phyloP scores from a whole-genome alignment of 2,797 vertebrate species.

The Phoxinus dragarum region DNA sequence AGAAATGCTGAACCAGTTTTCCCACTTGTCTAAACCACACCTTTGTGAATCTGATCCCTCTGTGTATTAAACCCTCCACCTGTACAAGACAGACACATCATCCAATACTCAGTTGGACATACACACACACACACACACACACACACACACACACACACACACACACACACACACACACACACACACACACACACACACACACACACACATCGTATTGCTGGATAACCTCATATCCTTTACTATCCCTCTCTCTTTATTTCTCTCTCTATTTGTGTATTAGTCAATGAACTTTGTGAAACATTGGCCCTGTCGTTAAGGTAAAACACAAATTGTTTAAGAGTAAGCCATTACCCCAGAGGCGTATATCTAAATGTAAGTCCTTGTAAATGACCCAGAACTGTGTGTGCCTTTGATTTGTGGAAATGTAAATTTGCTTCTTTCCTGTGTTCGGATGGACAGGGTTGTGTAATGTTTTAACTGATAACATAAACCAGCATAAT shows the following conservation, averaged over 20 bases:
- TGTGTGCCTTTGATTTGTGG: not conserved
- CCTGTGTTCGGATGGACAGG: not conserved
- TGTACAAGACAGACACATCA: slow-evolving; percentile 11
- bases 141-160: not conserved
- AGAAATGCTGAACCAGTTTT: slow-evolving; percentile 67
- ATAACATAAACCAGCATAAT: not conserved
- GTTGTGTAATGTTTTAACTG: slow-evolving; percentile 29
- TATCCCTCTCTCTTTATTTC: not conserved
- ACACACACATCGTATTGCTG: not conserved
- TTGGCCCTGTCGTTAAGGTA: not conserved
- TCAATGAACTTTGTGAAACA: slow-evolving; percentile 19
- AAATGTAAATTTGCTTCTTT: not conserved
- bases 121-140: not conserved
- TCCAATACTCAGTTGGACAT: not conserved
- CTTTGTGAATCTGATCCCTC: slow-evolving; percentile 66
- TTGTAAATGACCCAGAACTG: slow-evolving; percentile 4
- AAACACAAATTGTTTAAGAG: slow-evolving; percentile 19
- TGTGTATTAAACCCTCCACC: slow-evolving; percentile 51
- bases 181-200: not conserved
- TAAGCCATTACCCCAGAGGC: slow-evolving; percentile 11
- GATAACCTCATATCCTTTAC: slow-evolving; percentile 27
- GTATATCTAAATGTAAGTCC: not conserved
- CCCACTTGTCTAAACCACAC: slow-evolving; percentile 66
- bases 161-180: not conserved
- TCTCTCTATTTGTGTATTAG: not conserved